phyloP scores from a whole-genome alignment of 2,888 invertebrate species.

The Andrena camellia region DNA sequence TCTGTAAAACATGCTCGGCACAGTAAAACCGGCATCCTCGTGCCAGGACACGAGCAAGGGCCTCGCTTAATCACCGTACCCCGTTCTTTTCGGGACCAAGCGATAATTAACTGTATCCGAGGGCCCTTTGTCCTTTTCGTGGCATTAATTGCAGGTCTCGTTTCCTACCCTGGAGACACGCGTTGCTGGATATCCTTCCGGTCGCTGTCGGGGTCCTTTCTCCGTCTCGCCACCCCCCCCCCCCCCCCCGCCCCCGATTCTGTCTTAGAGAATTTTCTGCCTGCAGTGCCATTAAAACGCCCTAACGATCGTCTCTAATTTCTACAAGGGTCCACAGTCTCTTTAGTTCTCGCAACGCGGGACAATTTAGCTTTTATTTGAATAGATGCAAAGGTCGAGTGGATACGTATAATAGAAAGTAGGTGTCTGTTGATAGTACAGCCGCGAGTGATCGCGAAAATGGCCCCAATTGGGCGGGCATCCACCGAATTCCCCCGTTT shows the following conservation, averaged over 20 bases:
- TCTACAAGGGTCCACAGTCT: neutral
- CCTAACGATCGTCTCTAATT: slow-evolving; percentile 22
- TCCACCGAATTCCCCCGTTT: slow-evolving; percentile 48
- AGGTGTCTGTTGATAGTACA: too few species aligned
- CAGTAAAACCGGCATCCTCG: slow-evolving; percentile 18
- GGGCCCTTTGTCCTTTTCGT: slow-evolving; percentile 52
- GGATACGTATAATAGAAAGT: too few species aligned
- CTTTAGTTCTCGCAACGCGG: neutral
- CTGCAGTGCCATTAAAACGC: slow-evolving; percentile 5
- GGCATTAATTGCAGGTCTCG: slow-evolving; percentile 58
- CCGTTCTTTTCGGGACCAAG: slow-evolving; percentile 49
- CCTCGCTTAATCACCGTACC: slow-evolving; percentile 27
- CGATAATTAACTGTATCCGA: slow-evolving; percentile 60
- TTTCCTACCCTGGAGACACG: slow-evolving; percentile 77
- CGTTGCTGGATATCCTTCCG: slow-evolving; percentile 79
- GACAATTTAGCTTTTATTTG: neutral
- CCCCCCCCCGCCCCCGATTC: too few species aligned
- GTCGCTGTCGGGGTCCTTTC: slow-evolving; percentile 59
- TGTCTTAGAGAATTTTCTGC: neutral
- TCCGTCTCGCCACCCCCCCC: slow-evolving; percentile 10
- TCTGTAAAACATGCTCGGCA: neutral
- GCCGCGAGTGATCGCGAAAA: neutral
- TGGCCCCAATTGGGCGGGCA: neutral
- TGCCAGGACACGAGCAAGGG: slow-evolving; percentile 12
- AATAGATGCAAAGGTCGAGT: too few species aligned